Conservation (phyloP, 2,888 invertebrate genomes). For the Patella depressa region DNA sequence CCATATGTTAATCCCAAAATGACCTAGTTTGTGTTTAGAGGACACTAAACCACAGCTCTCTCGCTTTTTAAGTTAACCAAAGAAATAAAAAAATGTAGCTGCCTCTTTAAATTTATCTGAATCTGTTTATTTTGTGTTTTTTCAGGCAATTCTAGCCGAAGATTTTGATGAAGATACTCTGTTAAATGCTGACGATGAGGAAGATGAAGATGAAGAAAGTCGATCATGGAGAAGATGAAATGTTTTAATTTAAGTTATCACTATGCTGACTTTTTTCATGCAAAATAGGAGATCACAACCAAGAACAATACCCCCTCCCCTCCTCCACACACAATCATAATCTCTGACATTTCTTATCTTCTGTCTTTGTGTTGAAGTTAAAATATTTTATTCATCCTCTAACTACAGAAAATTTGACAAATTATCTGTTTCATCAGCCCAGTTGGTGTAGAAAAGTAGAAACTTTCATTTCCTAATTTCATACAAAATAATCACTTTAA, state of each 20-base stretch:
- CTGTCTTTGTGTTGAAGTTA: no score
- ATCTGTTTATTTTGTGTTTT: slow-evolving; percentile 10
- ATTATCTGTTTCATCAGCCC: no score
- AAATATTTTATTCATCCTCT: no score
- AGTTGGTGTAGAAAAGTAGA: no score
- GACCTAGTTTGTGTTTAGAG: no score
- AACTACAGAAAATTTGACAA: no score
- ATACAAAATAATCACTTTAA: no score
- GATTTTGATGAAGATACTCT: slow-evolving; percentile 77
- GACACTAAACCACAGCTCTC: no score
- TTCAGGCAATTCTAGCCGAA: slow-evolving; percentile 31
- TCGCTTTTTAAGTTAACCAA: no score
- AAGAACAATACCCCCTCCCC: not conserved
- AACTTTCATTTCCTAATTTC: no score
- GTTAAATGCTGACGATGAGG: slow-evolving; percentile 88
- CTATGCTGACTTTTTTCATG: not conserved
- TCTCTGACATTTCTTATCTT: no score
- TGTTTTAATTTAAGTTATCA: not conserved
- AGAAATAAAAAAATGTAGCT: not conserved
- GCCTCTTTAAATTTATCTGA: not conserved
- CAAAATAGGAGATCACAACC: not conserved
- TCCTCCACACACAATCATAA: not conserved
- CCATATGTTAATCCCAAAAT: no score
- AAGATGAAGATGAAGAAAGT: slow-evolving; percentile 86
- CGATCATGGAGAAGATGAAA: slow-evolving; percentile 86